These are phyloP conservation scores for Hemaris fuciformis DNA, from an alignment of 2,888 invertebrate species.

Conservation along the genomic window DNA sequence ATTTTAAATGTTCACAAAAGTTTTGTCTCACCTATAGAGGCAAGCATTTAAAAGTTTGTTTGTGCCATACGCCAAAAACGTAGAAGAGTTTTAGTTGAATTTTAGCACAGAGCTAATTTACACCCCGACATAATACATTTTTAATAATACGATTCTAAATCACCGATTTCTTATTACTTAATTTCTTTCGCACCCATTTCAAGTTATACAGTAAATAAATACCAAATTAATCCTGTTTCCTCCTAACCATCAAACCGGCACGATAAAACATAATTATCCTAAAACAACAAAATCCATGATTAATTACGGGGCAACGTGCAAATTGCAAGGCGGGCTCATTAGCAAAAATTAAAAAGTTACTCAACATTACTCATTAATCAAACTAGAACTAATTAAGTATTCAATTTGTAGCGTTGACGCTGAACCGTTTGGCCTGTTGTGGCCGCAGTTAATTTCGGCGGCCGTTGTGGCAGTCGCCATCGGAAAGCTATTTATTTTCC, in stretches of 20 bases:
- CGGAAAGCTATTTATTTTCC: background rate
- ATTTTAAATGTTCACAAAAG: too few species aligned
- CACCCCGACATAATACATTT: too few species aligned
- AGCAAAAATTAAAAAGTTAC: background rate
- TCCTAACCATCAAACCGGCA: background rate
- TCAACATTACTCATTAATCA: constrained; percentile 5
- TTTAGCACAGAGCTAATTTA: too few species aligned
- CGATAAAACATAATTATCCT: background rate
- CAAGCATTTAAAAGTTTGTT: too few species aligned
- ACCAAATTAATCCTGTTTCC: background rate
- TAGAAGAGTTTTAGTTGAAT: too few species aligned
- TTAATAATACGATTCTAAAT: too few species aligned
- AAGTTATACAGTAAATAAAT: background rate
- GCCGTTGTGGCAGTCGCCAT: background rate
- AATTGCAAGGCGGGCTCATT: background rate
- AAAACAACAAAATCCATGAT: background rate
- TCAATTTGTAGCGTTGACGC: background rate
- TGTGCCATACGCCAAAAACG: too few species aligned
- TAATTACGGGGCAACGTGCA: background rate
- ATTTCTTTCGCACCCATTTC: too few species aligned
- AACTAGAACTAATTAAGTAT: constrained; percentile 1
- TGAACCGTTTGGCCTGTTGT: background rate
- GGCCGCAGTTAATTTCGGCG: background rate
- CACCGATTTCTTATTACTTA: too few species aligned
- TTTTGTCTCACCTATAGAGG: too few species aligned